Base-by-base conservation (phyloP, 1,140 invertebrate genomes). In the Ceratosolen solmsi region DNA sequence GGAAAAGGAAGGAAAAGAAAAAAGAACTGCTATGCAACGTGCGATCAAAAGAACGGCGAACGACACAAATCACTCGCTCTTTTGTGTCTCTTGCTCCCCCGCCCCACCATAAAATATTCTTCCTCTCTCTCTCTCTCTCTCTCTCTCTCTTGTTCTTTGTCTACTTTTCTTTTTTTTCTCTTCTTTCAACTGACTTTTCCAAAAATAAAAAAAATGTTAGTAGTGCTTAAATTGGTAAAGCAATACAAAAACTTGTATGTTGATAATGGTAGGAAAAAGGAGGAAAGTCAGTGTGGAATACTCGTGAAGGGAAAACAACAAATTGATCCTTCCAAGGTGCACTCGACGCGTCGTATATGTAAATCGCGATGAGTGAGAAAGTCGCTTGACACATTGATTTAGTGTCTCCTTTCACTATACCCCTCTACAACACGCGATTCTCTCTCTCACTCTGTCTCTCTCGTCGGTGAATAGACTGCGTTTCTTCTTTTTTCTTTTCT, bases 21-120 rank as follows among this genome's bases (percentile, higher is more conserved):
- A 72, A 71, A 72, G 82, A 54, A 82, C 82, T 84, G 81, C 82
- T 79, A 56, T 54, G 63, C 60, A 54, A 71, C 72, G 83, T 30
- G 83, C 84, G 85, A 84, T 87, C 85, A 85, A 89, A 90, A 88
- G 88, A 90, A 90, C 89, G 87, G 88, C 87, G 80, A 89, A 88
- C 87, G 87, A 88, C 90, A 90, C 90, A 90, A 91, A 90, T 91
- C 90, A 91, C 87, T 89, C 87, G 87, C 86, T 85, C 86, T 86
- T 90, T 89, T 91, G 89, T 89, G 86, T 82, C 84, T 84, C 54
- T 33, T 77, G 20, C 41, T 49, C 72, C 54, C 73, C 20, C 33
- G 0, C 8, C 60, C 9, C 22, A 36, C 30, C 9, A 5, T 33
- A 68, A 20, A 68, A 13, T 74, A 20, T 8, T 36, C 60, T 75